A percentile compares a stretch with the other conserved stretches of the same genome.
Evolutionary conservation across 2,797 vertebrate genomes (phyloP).

Genomic region (Cirrhinus mrigala): DNA sequence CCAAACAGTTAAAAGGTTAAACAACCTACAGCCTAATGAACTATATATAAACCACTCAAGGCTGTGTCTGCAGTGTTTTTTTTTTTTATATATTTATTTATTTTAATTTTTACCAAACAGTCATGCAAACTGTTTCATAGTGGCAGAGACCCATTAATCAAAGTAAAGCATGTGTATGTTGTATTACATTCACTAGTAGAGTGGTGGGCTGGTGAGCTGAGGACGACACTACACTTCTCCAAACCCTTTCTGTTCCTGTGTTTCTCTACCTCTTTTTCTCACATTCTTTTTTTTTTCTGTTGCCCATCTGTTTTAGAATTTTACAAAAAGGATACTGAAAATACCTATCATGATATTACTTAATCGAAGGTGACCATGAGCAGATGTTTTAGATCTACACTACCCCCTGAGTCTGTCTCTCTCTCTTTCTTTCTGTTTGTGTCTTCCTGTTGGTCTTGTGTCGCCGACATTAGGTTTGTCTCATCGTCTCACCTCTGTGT

Average conservation of each 20-base stretch:
- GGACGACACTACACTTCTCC: slow-evolving; percentile 6
- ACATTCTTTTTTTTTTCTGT: not conserved
- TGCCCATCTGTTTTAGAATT: not conserved
- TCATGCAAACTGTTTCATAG: not conserved
- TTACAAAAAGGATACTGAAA: not conserved
- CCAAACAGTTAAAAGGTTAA: not conserved
- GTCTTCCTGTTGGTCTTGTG: slow-evolving; percentile 72
- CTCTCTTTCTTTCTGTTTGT: slow-evolving; percentile 52
- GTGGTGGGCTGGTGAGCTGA: slow-evolving; percentile 16
- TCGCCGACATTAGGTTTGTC: slow-evolving; percentile 84
- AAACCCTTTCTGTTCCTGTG: not conserved
- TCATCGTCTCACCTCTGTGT: slow-evolving; percentile 87
- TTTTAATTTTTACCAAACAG: not conserved
- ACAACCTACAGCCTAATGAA: not conserved
- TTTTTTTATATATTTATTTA: not conserved
- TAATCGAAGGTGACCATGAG: slow-evolving; percentile 15
- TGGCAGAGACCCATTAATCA: not conserved
- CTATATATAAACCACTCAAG: not conserved
- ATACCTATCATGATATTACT: not conserved
- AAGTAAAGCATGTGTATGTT: not conserved
- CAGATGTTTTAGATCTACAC: slow-evolving; percentile 37
- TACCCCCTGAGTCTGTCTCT: not conserved
- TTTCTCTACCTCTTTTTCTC: not conserved
- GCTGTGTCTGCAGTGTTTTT: not conserved
- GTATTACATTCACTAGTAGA: not conserved